phyloP scores from a whole-genome alignment of 2,888 invertebrate species.

The Melanophora roralis region DNA sequence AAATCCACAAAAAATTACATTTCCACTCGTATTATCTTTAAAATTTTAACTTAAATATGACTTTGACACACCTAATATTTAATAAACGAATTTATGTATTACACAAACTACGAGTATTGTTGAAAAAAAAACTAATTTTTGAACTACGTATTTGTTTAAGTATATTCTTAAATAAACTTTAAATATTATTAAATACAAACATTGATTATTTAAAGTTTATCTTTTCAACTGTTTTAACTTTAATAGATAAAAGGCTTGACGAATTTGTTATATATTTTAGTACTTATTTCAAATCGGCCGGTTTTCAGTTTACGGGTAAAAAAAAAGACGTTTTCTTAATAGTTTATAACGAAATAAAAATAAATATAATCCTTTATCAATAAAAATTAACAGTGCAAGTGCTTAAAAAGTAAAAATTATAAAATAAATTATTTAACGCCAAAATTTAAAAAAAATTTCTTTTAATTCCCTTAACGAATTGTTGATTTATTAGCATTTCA shows the following conservation, averaged over 20 bases:
- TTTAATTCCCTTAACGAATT: conserved; percentile 39
- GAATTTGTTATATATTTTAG: conserved; percentile 32
- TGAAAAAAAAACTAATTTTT: conserved; percentile 26
- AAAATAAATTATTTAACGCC: not conserved
- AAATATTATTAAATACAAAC: conserved; percentile 51
- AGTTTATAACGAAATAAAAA: not conserved
- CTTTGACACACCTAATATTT: conserved; percentile 58
- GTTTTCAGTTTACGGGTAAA: not conserved
- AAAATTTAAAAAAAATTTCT: conserved; percentile 10
- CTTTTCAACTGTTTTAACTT: conserved; percentile 11
- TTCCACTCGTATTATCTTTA: conserved; percentile 48
- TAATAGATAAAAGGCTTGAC: conserved; percentile 59
- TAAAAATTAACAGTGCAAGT: not conserved
- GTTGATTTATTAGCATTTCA: conserved; percentile 45
- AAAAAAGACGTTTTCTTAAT: not conserved
- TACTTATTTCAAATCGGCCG: conserved; percentile 33
- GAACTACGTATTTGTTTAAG: conserved; percentile 63
- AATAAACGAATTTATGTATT: conserved; percentile 16
- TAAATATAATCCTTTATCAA: not conserved
- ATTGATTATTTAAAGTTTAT: conserved; percentile 38
- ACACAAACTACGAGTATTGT: not conserved
- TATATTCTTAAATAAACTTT: conserved; percentile 69
- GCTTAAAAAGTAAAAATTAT: not conserved
- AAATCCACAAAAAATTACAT: not conserved
- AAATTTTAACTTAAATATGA: conserved; percentile 34